A percentile compares a stretch with the other conserved stretches of the same genome.
Evolutionary conservation across 1,140 invertebrate genomes (phyloP).

Genomic region (Drosophila sulfurigaster): DNA sequence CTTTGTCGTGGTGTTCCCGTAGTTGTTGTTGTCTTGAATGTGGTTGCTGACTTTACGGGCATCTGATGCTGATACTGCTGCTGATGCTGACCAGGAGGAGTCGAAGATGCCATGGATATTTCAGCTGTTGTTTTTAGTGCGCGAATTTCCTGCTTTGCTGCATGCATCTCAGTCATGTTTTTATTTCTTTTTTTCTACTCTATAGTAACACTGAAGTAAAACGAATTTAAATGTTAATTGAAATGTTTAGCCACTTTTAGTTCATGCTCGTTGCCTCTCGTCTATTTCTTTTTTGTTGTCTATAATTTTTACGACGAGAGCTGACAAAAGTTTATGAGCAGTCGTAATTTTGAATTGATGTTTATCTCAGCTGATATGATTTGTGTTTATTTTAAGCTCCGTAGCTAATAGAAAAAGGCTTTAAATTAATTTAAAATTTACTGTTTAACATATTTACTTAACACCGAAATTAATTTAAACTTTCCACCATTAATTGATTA

Average conservation of each 20-base stretch:
- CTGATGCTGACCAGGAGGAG: too few relatives aligned
- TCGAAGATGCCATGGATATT: background rate
- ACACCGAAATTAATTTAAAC: too few relatives aligned
- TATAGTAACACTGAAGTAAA: conserved; percentile 20
- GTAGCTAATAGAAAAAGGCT: background rate
- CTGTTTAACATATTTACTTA: background rate
- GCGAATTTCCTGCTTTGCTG: conserved; percentile 42
- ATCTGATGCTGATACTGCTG: background rate
- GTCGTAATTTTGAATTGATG: background rate
- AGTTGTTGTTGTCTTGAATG: conserved; percentile 33
- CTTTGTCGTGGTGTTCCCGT: conserved; percentile 55
- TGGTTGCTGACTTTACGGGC: conserved; percentile 1
- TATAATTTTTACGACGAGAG: background rate
- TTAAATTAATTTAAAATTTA: background rate
- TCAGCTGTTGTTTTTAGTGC: conserved; percentile 48
- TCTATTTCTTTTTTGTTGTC: background rate
- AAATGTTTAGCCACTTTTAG: conserved; percentile 42
- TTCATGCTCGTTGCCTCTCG: conserved; percentile 5
- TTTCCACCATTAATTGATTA: too few relatives aligned
- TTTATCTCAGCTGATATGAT: conserved; percentile 9
- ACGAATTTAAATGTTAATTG: conserved; percentile 60
- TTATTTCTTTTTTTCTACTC: conserved; percentile 29
- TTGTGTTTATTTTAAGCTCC: background rate
- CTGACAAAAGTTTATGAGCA: conserved; percentile 20
- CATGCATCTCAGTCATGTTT: conserved; percentile 64